Evolutionary conservation across 2,888 invertebrate species (phyloP), one percentile per base, ranked within the genome.

Genomic region (Gortyna flavago): DNA sequence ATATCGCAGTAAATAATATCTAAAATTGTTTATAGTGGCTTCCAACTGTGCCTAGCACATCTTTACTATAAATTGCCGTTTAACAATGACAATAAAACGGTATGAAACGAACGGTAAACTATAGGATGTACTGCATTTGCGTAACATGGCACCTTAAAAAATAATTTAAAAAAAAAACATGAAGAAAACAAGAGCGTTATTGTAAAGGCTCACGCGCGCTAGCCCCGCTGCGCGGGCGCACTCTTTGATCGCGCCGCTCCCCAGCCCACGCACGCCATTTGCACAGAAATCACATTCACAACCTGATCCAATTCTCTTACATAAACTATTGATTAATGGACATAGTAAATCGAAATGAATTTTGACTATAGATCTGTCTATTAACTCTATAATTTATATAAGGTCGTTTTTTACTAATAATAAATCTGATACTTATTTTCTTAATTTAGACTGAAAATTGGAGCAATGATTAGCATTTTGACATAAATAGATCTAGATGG

Each of bases 201-300:
- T 85, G 82, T 87, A 78, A 72, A 80, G 72, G 71, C 81, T 87
- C 84, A 83, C 78, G 79, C 81, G 80, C 83, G 87, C 84, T 87
- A 87, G 85, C 75, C 91, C 91, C 87, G 91, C 91, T 89, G 90
- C 86, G 89, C 85, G 25, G 48, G 77, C 83, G 77, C 81, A 76
- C 51, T 69, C 86, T 90, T 93, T 92, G 92, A 93, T 91, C 89
- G 74, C 81, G 80, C 93, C 94, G 92, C 89, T 73, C 65, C 79
- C 83, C 87, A 89, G 92, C 93, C 92, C 92, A 91, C 93, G 93
- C 92, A 91, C 85, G 83, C 75, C 91, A 91, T 93, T 93, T 90
- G 92, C 92, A 91, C 91, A 91, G 88, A 90, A 90, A 90, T 84
- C 90, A 89, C 90, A 91, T 92, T 91, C 84, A 91, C 88, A 90